phyloP scores from a whole-genome alignment of 2,888 invertebrate genomes.

The Synanthedon vespiformis region DNA sequence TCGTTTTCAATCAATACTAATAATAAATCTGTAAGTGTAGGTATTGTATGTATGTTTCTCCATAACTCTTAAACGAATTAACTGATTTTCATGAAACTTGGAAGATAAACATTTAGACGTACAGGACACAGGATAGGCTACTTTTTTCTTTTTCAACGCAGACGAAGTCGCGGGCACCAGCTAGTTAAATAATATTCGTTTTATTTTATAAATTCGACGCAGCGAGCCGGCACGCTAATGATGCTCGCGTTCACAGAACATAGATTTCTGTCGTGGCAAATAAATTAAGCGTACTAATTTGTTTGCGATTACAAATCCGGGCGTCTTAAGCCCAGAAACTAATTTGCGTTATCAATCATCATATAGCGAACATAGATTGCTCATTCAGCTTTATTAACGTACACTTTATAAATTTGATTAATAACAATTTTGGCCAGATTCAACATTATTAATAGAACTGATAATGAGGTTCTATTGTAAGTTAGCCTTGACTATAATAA shows the following conservation, averaged over 20 bases:
- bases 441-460: too few species aligned
- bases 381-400: conserved; percentile 3
- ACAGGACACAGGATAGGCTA: too few species aligned
- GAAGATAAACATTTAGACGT: too few species aligned
- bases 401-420: conserved; percentile 6
- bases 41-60: too few species aligned
- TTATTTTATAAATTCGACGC: conserved; percentile 3
- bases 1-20: too few species aligned
- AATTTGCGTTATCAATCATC: conserved; percentile 10
- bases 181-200: background rate
- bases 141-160: too few species aligned
- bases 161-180: too few species aligned
- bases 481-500: too few species aligned
- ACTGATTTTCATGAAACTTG: too few species aligned
- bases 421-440: background rate
- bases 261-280: conserved; percentile 14
- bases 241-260: conserved; percentile 11
- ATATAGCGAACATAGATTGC: conserved; percentile 1
- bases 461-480: too few species aligned
- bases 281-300: conserved; percentile 17
- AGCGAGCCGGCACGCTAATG: conserved; percentile 11
- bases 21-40: too few species aligned
- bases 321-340: background rate
- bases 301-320: conserved; percentile 5
- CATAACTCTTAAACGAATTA: too few species aligned